Conservation (phyloP, 2,888 invertebrate species). For the Abrostola triplasia region DNA sequence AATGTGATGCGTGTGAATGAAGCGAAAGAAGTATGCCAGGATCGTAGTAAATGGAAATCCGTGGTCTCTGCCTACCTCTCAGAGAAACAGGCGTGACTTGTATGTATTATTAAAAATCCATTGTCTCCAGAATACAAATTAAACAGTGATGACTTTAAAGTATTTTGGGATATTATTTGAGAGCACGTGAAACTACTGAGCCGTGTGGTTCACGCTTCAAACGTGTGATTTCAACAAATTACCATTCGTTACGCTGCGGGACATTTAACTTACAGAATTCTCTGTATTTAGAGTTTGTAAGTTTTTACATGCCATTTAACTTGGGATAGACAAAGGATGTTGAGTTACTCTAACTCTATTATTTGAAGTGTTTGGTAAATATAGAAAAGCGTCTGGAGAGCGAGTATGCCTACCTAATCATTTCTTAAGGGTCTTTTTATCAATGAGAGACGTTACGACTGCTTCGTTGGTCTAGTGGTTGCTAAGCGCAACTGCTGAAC, state of each 20-base stretch:
- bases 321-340: constrained; percentile 15
- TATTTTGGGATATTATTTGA: constrained; percentile 38
- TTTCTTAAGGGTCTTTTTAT: too few species aligned
- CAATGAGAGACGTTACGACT: too few species aligned
- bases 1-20: too few species aligned
- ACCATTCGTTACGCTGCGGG: constrained; percentile 69
- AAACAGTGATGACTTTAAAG: background rate
- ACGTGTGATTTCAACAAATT: constrained; percentile 70
- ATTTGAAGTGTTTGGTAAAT: background rate
- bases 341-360: constrained; percentile 12
- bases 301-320: constrained; percentile 23
- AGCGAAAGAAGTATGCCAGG: too few species aligned
- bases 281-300: constrained; percentile 23
- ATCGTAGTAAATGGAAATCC: too few species aligned
- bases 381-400: too few species aligned
- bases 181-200: constrained; percentile 56
- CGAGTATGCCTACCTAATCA: too few species aligned
- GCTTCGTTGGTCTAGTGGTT: too few species aligned
- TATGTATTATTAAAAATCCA: too few species aligned
- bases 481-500: too few species aligned
- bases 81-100: too few species aligned
- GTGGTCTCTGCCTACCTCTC: too few species aligned
- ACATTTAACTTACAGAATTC: constrained; percentile 62
- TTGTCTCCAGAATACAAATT: constrained; percentile 17
- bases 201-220: constrained; percentile 58